Conservation (phyloP, 1,140 invertebrate species). For the Tenebrio molitor region DNA sequence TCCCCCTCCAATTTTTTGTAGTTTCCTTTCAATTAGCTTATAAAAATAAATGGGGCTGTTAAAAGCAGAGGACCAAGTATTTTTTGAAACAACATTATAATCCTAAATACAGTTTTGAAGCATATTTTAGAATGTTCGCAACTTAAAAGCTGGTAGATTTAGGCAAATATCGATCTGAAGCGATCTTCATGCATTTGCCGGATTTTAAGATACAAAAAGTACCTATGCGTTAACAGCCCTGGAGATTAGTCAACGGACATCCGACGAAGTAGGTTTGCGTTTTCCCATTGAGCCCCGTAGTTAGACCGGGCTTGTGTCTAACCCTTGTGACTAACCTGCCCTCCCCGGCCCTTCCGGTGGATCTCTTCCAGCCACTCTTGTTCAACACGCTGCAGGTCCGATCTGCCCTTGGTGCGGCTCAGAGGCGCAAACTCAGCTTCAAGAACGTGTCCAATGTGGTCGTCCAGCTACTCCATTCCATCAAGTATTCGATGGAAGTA, state of each 20-base stretch:
- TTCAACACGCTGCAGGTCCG: slow-evolving; percentile 80
- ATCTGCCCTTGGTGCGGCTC: slow-evolving; percentile 75
- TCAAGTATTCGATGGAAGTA: slow-evolving; percentile 93
- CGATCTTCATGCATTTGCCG: too few species aligned
- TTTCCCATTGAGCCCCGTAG: slow-evolving; percentile 27
- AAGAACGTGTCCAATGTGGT: slow-evolving; percentile 94
- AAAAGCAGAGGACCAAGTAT: too few species aligned
- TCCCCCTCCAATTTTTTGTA: background rate
- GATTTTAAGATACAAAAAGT: too few species aligned
- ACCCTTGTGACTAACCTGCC: slow-evolving; percentile 65
- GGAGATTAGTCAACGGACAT: background rate
- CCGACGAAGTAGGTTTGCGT: background rate
- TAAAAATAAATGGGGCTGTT: background rate
- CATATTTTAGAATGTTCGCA: too few species aligned
- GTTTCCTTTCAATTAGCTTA: too few species aligned
- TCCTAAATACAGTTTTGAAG: too few species aligned
- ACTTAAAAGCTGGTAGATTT: too few species aligned
- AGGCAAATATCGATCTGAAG: too few species aligned
- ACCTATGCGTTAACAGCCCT: background rate
- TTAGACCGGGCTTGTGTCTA: slow-evolving; percentile 54
- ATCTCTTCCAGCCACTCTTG: slow-evolving; percentile 73
- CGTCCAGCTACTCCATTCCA: slow-evolving; percentile 89
- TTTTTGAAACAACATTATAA: too few species aligned
- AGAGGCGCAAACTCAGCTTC: slow-evolving; percentile 87
- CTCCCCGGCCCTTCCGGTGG: slow-evolving; percentile 59